Percentiles rank a stretch among this genome's conserved stretches.
Conservation (phyloP, 1,140 invertebrate genomes). For the Brachystomella parvula region DNA sequence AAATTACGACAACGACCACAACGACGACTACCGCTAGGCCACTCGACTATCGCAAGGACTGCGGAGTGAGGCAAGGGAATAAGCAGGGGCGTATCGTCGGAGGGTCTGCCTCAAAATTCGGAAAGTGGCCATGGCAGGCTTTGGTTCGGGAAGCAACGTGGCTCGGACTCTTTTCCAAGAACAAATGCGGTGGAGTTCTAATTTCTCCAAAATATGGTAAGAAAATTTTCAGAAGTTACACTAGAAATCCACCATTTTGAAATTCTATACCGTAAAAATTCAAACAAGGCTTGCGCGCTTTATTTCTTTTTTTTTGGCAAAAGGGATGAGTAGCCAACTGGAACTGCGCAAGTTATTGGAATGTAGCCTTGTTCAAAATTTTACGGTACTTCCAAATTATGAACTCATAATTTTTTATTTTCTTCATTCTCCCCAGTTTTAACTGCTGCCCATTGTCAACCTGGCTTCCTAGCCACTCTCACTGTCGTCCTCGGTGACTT, state of each 20-base stretch:
- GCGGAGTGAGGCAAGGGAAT: slow-evolving; percentile 71
- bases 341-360: no score
- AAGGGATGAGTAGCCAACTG: no score
- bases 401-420: no score
- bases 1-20: slow-evolving; percentile 31
- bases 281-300: no score
- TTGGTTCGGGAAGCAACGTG: slow-evolving; percentile 80
- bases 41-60: slow-evolving; percentile 60
- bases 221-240: slow-evolving; percentile 41
- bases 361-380: no score
- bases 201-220: slow-evolving; percentile 66
- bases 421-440: no score
- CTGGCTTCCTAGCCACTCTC: slow-evolving; percentile 78
- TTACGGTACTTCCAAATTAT: no score
- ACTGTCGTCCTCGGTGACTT: slow-evolving; percentile 85
- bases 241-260: no score
- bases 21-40: slow-evolving; percentile 41
- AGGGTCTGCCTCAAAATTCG: slow-evolving; percentile 73
- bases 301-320: no score
- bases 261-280: no score
- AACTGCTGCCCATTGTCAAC: slow-evolving; percentile 90
- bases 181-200: slow-evolving; percentile 88
- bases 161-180: slow-evolving; percentile 89
- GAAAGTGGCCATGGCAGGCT: slow-evolving; percentile 89
- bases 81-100: slow-evolving; percentile 71